A percentile compares a stretch with the other conserved stretches of the same genome.
Conservation (phyloP, 2,113 vertebrate genomes). For the Plectropomus leopardus region DNA sequence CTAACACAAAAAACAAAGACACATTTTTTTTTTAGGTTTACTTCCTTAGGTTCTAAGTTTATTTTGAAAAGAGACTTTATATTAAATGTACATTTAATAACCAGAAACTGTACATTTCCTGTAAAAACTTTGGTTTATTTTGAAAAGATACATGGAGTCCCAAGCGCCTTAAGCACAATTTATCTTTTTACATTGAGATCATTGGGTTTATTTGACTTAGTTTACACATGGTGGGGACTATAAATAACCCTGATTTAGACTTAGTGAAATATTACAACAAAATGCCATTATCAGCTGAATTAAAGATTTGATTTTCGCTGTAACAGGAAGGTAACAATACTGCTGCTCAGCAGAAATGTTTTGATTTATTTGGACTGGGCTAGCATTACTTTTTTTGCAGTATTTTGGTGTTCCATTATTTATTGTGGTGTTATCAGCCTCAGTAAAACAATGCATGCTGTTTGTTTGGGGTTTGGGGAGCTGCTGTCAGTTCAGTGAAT, state of each 20-base stretch:
- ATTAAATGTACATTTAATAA: too few relatives aligned
- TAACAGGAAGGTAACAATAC: neutral
- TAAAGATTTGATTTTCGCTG: neutral
- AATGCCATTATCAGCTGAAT: neutral
- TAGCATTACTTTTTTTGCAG: slow-evolving; percentile 4
- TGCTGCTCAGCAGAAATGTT: neutral
- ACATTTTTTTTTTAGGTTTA: too few relatives aligned
- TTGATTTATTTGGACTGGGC: neutral
- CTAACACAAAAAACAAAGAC: too few relatives aligned
- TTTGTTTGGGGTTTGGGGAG: slow-evolving; percentile 25
- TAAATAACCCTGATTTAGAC: neutral
- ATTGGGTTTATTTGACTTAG: neutral
- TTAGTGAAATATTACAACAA: neutral
- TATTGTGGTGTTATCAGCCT: neutral
- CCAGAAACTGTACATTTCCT: too few relatives aligned
- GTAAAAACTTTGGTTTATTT: too few relatives aligned
- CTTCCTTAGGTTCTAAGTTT: too few relatives aligned
- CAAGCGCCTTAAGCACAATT: too few relatives aligned
- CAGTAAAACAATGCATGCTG: slow-evolving; percentile 23
- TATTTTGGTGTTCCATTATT: slow-evolving; percentile 1
- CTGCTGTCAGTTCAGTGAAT: slow-evolving; percentile 13
- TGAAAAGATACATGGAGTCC: too few relatives aligned
- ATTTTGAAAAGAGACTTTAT: too few relatives aligned
- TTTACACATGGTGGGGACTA: too few relatives aligned
- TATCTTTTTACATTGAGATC: neutral